Base-by-base conservation (phyloP, 2,888 invertebrate species). In the Tortricodes alternella region DNA sequence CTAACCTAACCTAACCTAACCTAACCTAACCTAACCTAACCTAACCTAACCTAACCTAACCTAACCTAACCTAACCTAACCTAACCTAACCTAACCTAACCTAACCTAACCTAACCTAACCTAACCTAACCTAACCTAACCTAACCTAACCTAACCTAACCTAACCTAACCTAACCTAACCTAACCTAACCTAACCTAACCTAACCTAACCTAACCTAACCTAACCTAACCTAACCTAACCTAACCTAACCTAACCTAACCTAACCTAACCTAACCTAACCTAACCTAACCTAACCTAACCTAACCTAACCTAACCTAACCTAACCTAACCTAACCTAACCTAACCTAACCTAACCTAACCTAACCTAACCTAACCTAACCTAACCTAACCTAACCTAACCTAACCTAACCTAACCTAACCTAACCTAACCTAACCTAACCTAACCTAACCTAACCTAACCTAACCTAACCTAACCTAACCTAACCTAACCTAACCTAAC, bases 1-100 rank as follows among this genome's bases (percentile, higher is more conserved):
- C 44, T 44, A 44, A 44, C 44, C 44, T 44, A 44, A 44, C 44
- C 44, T 44, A 44, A 44, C 44, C 44, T 44, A 44, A 44, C 44
- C 44, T 44, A 44, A 44, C 44, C 44, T 44, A 44, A 44, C 44
- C 44, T 44, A 44, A 44, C 37, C 21, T 21, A 21, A 21, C 21
- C 21, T 21, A 21, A 21, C 21, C 21, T 37, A 37, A 37, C 37
- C 37, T 37, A 37, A 37, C 37, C 37, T 37, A 37, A 37, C 37
- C 37, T 37, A 37, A 37, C 37, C 37, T 37, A 37, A 37, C 37
- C 37, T 37, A 37, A 37, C 37, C 37, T 37, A 37, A 37, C 37
- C 37, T 37, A 37, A 37, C 37, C 37, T 37, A 37, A 37, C 37
- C 37, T 37, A 37, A 37, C 37, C 37, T 37, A 37, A 37, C 37